These are phyloP conservation scores for Spea multiplicata DNA, from an alignment of 2,113 vertebrate species.

Conservation along the genomic window DNA sequence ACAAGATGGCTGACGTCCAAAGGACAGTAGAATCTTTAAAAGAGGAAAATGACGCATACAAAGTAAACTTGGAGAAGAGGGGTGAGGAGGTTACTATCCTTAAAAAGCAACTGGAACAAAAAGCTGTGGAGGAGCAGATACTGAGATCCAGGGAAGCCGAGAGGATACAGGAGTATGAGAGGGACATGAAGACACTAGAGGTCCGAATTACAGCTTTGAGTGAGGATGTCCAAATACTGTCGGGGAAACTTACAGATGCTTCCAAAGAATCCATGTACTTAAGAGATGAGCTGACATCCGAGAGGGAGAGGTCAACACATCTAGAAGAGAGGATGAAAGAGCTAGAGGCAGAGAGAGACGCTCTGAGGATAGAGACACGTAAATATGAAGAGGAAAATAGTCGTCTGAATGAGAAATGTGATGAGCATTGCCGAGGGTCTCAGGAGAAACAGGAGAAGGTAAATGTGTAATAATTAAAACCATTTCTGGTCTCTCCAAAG, in stretches of 20 bases:
- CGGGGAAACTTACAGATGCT: conserved; percentile 50
- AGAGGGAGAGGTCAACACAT: conserved; percentile 32
- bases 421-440: conserved; percentile 50
- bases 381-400: conserved; percentile 14
- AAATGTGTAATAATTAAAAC: neutral
- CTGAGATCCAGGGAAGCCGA: conserved; percentile 48
- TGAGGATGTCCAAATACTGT: conserved; percentile 51
- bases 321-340: neutral
- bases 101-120: conserved; percentile 54
- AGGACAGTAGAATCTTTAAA: conserved; percentile 54
- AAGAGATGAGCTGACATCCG: neutral
- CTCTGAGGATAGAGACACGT: conserved; percentile 44
- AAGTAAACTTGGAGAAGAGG: conserved; percentile 48
- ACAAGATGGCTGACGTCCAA: conserved; percentile 54
- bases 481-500: too few relatives aligned
- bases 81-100: conserved; percentile 49
- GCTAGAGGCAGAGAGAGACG: conserved; percentile 49
- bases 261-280: conserved; percentile 32
- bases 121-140: neutral
- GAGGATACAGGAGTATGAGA: conserved; percentile 55
- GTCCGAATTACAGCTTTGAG: conserved; percentile 48
- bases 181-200: conserved; percentile 49
- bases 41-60: conserved; percentile 49
- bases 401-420: conserved; percentile 38
- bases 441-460: conserved; percentile 65